These are phyloP conservation scores for Macrobrachium nipponense DNA, from an alignment of 1,140 invertebrate genomes.

Conservation along the genomic window DNA sequence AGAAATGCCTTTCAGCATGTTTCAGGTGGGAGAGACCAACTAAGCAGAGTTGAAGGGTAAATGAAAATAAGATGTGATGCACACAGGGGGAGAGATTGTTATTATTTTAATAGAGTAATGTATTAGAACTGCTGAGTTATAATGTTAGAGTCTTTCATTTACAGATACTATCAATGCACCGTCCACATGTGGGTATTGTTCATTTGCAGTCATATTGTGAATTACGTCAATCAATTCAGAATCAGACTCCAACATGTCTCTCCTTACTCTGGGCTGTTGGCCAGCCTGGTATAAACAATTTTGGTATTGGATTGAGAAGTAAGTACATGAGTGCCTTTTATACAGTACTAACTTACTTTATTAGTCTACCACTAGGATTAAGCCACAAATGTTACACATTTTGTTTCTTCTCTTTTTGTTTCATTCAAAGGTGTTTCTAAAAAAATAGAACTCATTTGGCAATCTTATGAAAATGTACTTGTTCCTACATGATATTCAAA, in stretches of 20 bases:
- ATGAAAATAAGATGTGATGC: no score
- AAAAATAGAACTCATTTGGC: neutral
- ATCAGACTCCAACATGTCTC: slow-evolving; percentile 47
- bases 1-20: no score
- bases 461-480: neutral
- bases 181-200: slow-evolving; percentile 38
- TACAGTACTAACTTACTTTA: neutral
- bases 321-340: neutral
- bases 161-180: slow-evolving; percentile 47
- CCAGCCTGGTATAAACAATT: slow-evolving; percentile 40
- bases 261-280: slow-evolving; percentile 51
- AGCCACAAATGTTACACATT: no score
- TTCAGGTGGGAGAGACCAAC: no score
- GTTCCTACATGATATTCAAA: no score
- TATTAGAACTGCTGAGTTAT: no score
- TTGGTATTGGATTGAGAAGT: slow-evolving; percentile 49
- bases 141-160: neutral
- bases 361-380: neutral
- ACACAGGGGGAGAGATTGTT: no score
- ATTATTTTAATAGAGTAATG: no score
- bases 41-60: no score
- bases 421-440: no score
- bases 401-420: no score
- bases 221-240: slow-evolving; percentile 39
- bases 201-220: slow-evolving; percentile 51